These are phyloP conservation scores for Papilio helenus DNA, from an alignment of 1,140 invertebrate genomes.

Conservation along the genomic window DNA sequence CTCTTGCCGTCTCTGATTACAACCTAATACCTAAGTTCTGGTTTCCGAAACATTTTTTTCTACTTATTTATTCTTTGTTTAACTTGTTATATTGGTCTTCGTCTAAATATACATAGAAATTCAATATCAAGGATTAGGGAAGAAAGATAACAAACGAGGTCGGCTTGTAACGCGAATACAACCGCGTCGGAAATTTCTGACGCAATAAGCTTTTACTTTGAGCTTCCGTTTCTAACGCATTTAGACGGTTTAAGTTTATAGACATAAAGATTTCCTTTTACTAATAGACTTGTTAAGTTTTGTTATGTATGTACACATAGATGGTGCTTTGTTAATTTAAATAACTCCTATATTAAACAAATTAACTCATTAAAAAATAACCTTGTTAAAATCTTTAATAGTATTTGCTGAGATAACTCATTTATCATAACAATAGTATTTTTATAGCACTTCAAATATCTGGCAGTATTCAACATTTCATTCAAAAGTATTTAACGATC, in stretches of 20 bases:
- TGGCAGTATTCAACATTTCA: not conserved
- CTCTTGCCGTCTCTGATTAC: not conserved
- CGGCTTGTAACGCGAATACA: not conserved
- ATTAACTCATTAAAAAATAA: not conserved
- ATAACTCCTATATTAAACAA: not conserved
- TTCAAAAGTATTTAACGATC: conserved; percentile 12
- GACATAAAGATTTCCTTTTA: not conserved
- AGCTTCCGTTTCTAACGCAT: not conserved
- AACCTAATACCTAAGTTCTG: not conserved
- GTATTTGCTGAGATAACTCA: not conserved
- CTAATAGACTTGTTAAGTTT: not conserved
- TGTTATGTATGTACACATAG: too few relatives aligned
- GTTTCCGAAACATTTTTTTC: not conserved
- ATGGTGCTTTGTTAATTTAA: too few relatives aligned
- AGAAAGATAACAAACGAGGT: not conserved
- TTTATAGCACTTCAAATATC: not conserved
- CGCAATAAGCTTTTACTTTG: not conserved
- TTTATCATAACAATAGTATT: not conserved
- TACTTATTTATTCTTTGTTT: not conserved
- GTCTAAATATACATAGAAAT: not conserved
- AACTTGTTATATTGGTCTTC: not conserved
- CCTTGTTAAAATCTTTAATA: not conserved
- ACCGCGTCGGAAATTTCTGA: not conserved
- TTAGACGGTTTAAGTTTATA: not conserved
- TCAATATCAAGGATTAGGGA: conserved; percentile 2